Percentiles rank a stretch among this genome's conserved stretches.
Conservation (phyloP, 2,113 vertebrate genomes). For the Amblyopsis rosae region DNA sequence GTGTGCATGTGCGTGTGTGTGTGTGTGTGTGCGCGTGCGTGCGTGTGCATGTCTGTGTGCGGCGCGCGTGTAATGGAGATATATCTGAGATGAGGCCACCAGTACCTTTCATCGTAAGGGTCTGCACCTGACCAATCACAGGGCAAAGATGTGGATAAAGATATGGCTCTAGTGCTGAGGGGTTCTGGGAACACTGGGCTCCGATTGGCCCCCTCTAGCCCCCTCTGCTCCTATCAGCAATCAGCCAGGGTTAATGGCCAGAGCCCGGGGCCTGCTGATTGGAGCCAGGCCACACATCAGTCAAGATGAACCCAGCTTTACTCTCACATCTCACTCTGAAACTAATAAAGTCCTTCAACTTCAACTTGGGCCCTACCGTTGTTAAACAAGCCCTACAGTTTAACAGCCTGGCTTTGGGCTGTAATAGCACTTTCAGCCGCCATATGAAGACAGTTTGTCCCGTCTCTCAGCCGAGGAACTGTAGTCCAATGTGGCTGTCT, state of each 20-base stretch:
- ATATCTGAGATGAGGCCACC: slow-evolving; percentile 61
- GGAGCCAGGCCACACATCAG: slow-evolving; percentile 66
- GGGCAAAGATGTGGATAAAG: slow-evolving; percentile 54
- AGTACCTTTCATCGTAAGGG: slow-evolving; percentile 71
- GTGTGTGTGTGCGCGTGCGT: slow-evolving; percentile 17
- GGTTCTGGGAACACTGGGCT: slow-evolving; percentile 61
- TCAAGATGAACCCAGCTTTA: slow-evolving; percentile 49
- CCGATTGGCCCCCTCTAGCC: slow-evolving; percentile 38
- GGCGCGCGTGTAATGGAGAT: slow-evolving; percentile 7
- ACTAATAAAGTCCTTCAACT: slow-evolving; percentile 32
- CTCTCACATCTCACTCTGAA: slow-evolving; percentile 40
- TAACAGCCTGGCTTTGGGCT: slow-evolving; percentile 13
- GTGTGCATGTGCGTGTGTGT: slow-evolving; percentile 2
- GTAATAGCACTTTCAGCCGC: too few species aligned
- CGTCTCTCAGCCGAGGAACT: slow-evolving; percentile 11
- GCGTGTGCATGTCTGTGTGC: not conserved
- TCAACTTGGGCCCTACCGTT: slow-evolving; percentile 18
- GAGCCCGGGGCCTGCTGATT: slow-evolving; percentile 63
- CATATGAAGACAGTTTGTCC: slow-evolving; percentile 20
- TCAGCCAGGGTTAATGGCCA: slow-evolving; percentile 65
- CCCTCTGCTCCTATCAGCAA: slow-evolving; percentile 68
- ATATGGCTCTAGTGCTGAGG: slow-evolving; percentile 59
- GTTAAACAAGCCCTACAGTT: slow-evolving; percentile 23
- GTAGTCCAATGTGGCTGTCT: slow-evolving; percentile 25
- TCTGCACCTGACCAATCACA: slow-evolving; percentile 75